Evolutionary conservation across 2,888 invertebrate genomes (phyloP).

Genomic region (Rhagonycha fulva): DNA sequence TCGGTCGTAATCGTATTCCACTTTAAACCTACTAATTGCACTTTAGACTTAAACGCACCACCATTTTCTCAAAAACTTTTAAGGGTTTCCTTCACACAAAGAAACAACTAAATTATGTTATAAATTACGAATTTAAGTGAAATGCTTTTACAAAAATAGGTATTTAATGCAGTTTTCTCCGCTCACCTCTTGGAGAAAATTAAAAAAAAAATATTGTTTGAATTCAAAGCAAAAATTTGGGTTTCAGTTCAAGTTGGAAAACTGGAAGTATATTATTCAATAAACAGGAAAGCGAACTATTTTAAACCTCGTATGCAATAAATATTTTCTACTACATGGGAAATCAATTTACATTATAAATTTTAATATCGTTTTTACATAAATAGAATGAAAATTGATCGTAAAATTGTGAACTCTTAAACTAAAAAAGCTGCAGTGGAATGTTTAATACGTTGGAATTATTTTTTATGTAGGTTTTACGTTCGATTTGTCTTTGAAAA

Average conservation of each 20-base stretch:
- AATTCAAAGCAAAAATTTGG: no score
- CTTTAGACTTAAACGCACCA: conserved; percentile 17
- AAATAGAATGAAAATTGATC: neutral
- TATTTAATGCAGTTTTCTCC: neutral
- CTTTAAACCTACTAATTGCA: conserved; percentile 19
- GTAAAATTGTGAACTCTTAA: neutral
- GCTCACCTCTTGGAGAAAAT: neutral
- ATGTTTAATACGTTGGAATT: neutral
- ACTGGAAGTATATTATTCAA: neutral
- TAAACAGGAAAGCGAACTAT: neutral
- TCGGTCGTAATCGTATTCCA: conserved; percentile 19
- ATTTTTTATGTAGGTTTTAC: neutral
- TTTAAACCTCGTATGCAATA: neutral
- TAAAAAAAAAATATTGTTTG: no score
- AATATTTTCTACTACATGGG: neutral
- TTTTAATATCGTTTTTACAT: neutral
- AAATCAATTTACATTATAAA: neutral
- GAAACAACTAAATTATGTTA: neutral
- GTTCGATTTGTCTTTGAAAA: neutral
- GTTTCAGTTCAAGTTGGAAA: neutral
- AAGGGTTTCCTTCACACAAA: neutral
- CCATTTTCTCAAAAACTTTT: neutral
- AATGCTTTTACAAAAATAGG: neutral
- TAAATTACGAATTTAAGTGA: neutral
- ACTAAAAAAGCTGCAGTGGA: neutral